Base-by-base conservation (phyloP, 2,113 vertebrate genomes). In the Zosterops japonicus region DNA sequence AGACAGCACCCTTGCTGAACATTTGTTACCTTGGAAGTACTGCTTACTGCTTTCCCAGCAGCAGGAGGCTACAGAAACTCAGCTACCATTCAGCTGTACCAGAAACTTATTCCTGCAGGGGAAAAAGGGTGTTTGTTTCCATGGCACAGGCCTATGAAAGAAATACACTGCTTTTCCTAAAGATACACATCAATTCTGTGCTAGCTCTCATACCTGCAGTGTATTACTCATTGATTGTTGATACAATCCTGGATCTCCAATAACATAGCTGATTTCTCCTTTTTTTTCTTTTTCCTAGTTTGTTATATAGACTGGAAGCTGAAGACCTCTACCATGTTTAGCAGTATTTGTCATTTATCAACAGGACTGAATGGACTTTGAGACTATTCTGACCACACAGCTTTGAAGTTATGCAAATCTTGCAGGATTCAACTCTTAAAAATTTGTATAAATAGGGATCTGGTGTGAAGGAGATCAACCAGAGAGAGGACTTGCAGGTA, bases 51-150 rank as follows among this genome's bases (percentile, higher is more conserved):
- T 79, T 61, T 5, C 9, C 7, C 28, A 65, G 50, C 5, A 81
- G 55, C 42, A 74, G 35, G 44, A n/a, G 0, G 3, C 29, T 29
- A 78, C 14, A 59, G 16, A 53, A 74, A 19, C 3, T 2, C 8
- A 13, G 9, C 5, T 64, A 27, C 8, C 14, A 8, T 29, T n/a
- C 24, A n/a, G 19, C 25, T 0, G 1, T n/a, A 28, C 36, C 1
- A 3, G 27, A 14, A 63, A 17, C 33, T 78, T 56, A 29, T 60
- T 87, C 24, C 12, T 49, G 0, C 9, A 42, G 42, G 20, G 69
- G 21, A 11, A 59, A 55, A 59, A 49, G 9, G 6, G 6, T 33
- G 21, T 23, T 86, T 52, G 4, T 12, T 71, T 39, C 27, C 11
- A 8, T 1, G 1, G 11, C 5, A 19, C 39, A 61, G 24, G 20